Base-by-base conservation (phyloP, 2,888 invertebrate genomes). In the Macrosiphum euphorbiae region DNA sequence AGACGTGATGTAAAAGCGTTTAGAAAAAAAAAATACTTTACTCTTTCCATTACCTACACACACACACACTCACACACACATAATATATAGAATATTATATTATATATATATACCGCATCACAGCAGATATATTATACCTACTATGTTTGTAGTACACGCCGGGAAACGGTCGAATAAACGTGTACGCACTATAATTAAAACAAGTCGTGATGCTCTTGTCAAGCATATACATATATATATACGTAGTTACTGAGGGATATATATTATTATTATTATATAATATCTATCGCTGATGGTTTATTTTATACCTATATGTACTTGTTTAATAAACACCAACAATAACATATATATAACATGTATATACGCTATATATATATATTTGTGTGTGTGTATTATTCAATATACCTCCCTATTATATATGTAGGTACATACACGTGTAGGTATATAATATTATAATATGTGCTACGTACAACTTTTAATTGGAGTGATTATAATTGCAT, bases 141-240 rank as follows among this genome's bases (percentile, higher is more conserved):
- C 50, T 47, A 87, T n/a, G 41, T 88, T 55, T 41, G 24, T 88
- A 35, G 44, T 88, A 55, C 55, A n/a, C 58, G 61, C n/a, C 61
- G 89, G 61, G 89, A 90, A 90, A 61, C 89, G 58, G 44, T 90
- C 89, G 61, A 90, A 61, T 44, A 61, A 90, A 61, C 61, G 58
- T 16, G 89, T 89, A 61, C 47, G 61, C 44, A 61, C 89, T 90
- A 47, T 90, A 90, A 90, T 61, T 61, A 90, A 90, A 90, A 90
- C 89, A n/a, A 90, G 89, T 90, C 89, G 89, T 90, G 89, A 90
- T 90, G 61, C 28, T 90, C 89, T 78, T 16, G 89, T 90, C 89
- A 47, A 85, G 86, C 86, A 50, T 11, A 86, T 41, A 44, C 5
- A 86, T 28, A 28, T 26, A 87, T n/a, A 86, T 78, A 78, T 78